Percentiles rank a stretch among this genome's conserved stretches.
Evolutionary conservation across 2,113 vertebrate genomes (phyloP).

Genomic region (Sturnira hondurensis): DNA sequence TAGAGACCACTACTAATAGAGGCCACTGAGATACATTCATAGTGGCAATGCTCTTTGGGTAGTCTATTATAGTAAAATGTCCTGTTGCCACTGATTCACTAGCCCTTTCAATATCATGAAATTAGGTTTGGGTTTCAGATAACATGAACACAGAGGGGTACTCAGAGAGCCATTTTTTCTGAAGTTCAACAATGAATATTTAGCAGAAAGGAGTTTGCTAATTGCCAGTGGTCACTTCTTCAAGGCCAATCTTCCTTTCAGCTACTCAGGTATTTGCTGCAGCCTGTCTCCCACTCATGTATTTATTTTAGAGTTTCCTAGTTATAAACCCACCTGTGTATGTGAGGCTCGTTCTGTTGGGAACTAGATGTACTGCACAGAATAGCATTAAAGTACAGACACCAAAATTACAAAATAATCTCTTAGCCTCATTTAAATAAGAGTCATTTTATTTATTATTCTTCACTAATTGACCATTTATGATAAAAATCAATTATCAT

Average conservation of each 20-base stretch:
- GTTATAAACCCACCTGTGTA: background rate
- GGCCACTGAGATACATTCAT: background rate
- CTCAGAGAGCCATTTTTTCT: background rate
- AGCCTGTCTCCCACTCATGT: background rate
- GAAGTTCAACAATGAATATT: background rate
- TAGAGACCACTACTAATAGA: background rate
- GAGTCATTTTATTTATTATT: background rate
- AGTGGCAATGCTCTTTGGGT: background rate
- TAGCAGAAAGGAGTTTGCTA: background rate
- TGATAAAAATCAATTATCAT: background rate
- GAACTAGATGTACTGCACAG: background rate
- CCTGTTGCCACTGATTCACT: background rate
- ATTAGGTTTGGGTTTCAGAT: background rate
- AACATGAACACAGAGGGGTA: background rate
- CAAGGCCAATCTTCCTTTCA: background rate
- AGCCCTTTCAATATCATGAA: background rate
- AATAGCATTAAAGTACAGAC: background rate
- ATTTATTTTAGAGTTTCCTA: background rate
- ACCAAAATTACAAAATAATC: background rate
- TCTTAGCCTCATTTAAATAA: background rate
- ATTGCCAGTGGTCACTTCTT: background rate
- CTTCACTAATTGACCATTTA: background rate
- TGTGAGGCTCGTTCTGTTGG: background rate
- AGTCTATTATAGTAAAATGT: background rate
- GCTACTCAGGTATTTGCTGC: background rate